Percentiles rank a stretch among this genome's conserved stretches.
These are phyloP conservation scores for Galerucella nymphaeae DNA, from an alignment of 2,888 invertebrate genomes.

Conservation along the genomic window DNA sequence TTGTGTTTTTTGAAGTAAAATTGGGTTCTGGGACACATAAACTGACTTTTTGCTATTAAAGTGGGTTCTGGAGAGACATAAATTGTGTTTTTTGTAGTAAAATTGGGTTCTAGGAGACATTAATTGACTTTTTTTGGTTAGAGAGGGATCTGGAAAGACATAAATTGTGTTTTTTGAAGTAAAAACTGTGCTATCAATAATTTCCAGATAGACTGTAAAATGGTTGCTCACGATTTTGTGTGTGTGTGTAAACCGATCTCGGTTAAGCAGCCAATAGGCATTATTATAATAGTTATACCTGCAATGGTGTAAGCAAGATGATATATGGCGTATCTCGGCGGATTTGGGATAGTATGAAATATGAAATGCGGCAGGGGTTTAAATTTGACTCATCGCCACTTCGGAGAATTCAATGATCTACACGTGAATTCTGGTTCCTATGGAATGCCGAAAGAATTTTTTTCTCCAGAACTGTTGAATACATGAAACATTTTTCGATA, in stretches of 20 bases:
- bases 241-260: background rate
- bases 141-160: too few species aligned
- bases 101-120: too few species aligned
- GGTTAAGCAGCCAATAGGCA: conserved; percentile 20
- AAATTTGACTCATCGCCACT: conserved; percentile 21
- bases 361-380: conserved; percentile 24
- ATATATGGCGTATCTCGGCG: conserved; percentile 28
- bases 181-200: too few species aligned
- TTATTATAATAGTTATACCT: conserved; percentile 33
- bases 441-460: background rate
- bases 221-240: background rate
- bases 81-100: too few species aligned
- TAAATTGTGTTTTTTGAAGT: too few species aligned
- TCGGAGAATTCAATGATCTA: conserved; percentile 28
- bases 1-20: too few species aligned
- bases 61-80: too few species aligned
- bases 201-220: background rate
- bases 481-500: too few species aligned
- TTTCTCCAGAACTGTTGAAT: background rate
- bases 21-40: too few species aligned
- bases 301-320: conserved; percentile 27
- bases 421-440: conserved; percentile 12
- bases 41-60: too few species aligned
- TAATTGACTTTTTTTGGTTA: too few species aligned
- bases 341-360: conserved; percentile 20